Evolutionary conservation across 1,140 invertebrate species (phyloP).

Genomic region (Scaptomyza montana): DNA sequence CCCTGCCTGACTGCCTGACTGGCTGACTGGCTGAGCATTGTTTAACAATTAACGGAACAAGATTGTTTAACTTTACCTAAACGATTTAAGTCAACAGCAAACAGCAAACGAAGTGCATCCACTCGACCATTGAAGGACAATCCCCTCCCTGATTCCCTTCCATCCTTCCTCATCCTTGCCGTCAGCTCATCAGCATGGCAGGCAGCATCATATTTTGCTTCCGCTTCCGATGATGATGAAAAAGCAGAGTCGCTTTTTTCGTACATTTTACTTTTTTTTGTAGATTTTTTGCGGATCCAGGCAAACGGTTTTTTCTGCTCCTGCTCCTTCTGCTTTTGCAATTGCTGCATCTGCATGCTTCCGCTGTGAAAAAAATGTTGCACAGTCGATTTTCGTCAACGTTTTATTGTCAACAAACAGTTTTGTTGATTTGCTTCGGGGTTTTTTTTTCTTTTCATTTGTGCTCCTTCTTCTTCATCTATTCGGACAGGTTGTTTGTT

Average conservation of each 20-base stretch:
- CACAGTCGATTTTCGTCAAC: constrained; percentile 36
- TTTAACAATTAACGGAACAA: constrained; percentile 81
- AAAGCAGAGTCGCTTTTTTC: constrained; percentile 2
- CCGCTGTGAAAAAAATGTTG: constrained; percentile 71
- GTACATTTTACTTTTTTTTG: background rate
- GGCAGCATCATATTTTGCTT: constrained; percentile 27
- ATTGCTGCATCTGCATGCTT: constrained; percentile 25
- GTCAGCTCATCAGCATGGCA: constrained; percentile 19
- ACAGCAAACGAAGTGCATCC: constrained; percentile 46
- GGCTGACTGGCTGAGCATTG: constrained; percentile 58
- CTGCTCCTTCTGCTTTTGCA: constrained; percentile 16
- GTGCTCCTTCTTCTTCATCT: background rate
- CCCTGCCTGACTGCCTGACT: background rate
- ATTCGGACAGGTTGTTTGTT: constrained; percentile 44
- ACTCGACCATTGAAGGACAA: background rate
- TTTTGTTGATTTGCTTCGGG: constrained; percentile 45
- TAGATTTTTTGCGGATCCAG: background rate
- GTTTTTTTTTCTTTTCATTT: constrained; percentile 7
- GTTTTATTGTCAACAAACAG: constrained; percentile 28
- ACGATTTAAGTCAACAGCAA: constrained; percentile 80
- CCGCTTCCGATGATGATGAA: constrained; percentile 43
- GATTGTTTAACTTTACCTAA: constrained; percentile 80
- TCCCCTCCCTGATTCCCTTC: background rate
- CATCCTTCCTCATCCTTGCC: constrained; percentile 24
- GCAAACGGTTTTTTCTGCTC: constrained; percentile 19